phyloP scores from a whole-genome alignment of 2,888 invertebrate genomes.

The Melipona beecheii region DNA sequence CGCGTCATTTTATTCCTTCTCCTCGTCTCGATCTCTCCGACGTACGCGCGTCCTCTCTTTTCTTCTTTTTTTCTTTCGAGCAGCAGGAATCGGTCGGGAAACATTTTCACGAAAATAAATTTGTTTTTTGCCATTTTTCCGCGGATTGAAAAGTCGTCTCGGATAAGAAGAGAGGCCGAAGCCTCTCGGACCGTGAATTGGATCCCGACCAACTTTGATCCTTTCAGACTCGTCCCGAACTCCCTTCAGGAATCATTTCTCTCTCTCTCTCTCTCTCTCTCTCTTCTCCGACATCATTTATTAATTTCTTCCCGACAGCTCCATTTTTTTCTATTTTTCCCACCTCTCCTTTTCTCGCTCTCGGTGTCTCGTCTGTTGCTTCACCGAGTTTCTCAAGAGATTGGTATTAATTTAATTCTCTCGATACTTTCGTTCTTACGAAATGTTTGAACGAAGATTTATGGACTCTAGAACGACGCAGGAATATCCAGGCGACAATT shows the following conservation, averaged over 20 bases:
- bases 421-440: slow-evolving; percentile 6
- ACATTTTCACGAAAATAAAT: slow-evolving; percentile 72
- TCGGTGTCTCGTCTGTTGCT: neutral
- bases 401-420: neutral
- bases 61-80: too few species aligned
- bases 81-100: slow-evolving; percentile 29
- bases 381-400: neutral
- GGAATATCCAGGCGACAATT: neutral
- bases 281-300: slow-evolving; percentile 21
- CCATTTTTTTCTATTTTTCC: neutral
- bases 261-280: neutral
- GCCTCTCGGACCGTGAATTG: slow-evolving; percentile 69
- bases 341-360: neutral
- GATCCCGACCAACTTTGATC: slow-evolving; percentile 70
- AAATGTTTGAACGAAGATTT: slow-evolving; percentile 3
- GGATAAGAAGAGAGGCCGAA: neutral
- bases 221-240: slow-evolving; percentile 51
- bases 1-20: slow-evolving; percentile 15
- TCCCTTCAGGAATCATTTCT: slow-evolving; percentile 63
- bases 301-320: neutral
- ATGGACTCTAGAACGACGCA: neutral
- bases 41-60: neutral
- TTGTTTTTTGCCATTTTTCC: slow-evolving; percentile 69
- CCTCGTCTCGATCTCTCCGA: slow-evolving; percentile 2
- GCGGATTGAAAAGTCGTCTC: slow-evolving; percentile 61